Evolutionary conservation across 1,140 invertebrate genomes (phyloP).

Genomic region (Frieseomelitta varia): DNA sequence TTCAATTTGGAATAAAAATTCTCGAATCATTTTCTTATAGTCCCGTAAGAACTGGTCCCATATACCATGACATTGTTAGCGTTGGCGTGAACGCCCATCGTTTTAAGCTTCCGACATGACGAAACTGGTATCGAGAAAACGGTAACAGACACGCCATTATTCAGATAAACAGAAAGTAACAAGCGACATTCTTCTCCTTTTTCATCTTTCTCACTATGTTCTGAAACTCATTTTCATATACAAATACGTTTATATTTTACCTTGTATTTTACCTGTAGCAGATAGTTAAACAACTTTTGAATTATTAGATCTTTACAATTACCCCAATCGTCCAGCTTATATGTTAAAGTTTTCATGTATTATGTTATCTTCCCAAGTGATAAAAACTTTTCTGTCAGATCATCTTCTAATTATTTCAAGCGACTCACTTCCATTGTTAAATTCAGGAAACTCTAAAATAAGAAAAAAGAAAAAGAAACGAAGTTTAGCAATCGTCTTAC

Average conservation of each 20-base stretch:
- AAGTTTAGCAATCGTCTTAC: not conserved
- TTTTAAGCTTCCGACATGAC: not conserved
- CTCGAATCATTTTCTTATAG: slow-evolving; percentile 4
- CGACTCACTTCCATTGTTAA: not conserved
- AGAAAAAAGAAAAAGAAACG: not conserved
- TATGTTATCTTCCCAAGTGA: not conserved
- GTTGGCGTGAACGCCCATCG: slow-evolving; percentile 13
- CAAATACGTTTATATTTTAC: not conserved
- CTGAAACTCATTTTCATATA: not conserved
- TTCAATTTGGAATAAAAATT: not conserved
- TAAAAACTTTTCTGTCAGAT: not conserved
- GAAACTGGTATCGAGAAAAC: slow-evolving; percentile 55
- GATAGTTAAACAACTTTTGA: not conserved
- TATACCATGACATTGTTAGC: slow-evolving; percentile 6
- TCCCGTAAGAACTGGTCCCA: not conserved
- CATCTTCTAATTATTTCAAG: not conserved
- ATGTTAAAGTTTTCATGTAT: not conserved
- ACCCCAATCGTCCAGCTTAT: not conserved
- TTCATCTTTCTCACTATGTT: not conserved
- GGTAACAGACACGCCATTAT: slow-evolving; percentile 57
- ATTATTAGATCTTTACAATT: too few species aligned
- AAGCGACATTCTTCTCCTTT: not conserved
- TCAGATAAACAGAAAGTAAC: slow-evolving; percentile 39
- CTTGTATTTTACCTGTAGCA: too few species aligned
- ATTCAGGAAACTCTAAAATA: not conserved